Percentiles rank a stretch among this genome's conserved stretches.
Evolutionary conservation across 2,113 vertebrate species (phyloP).

Genomic region (Stictonetta naevosa): DNA sequence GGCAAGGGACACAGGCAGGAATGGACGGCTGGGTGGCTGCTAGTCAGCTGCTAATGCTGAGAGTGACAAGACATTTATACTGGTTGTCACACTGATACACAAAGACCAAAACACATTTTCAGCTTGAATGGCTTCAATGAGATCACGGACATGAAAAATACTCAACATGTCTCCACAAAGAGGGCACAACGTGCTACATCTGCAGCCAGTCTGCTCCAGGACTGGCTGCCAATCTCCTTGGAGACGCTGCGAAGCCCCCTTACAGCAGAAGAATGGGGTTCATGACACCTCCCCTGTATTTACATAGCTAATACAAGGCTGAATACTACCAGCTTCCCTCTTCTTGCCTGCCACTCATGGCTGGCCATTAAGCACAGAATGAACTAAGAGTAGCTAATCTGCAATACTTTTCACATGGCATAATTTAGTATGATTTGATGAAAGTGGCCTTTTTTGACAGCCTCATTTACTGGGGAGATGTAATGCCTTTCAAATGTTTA

Average conservation of each 20-base stretch:
- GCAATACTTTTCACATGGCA: background rate
- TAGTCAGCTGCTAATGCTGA: background rate
- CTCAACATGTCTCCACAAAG: background rate
- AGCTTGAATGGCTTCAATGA: background rate
- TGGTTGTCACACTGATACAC: background rate
- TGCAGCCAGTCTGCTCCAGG: background rate
- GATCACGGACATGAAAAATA: background rate
- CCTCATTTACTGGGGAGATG: background rate
- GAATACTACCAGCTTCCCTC: background rate
- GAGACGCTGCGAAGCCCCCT: background rate
- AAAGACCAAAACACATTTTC: background rate
- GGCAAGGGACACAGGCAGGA: background rate
- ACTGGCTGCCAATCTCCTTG: background rate
- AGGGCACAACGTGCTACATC: fast-evolving
- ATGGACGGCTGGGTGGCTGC: background rate
- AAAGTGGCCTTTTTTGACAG: constrained; percentile 17
- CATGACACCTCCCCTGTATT: background rate
- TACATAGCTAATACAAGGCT: background rate
- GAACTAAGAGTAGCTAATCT: background rate
- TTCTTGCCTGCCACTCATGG: background rate
- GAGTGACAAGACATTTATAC: background rate
- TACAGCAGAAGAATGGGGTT: background rate
- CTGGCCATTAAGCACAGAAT: fast-evolving
- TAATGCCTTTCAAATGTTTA: constrained; percentile 31
- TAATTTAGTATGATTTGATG: constrained; percentile 29